phyloP scores from a whole-genome alignment of 2,888 invertebrate genomes.

The Sclerodermus sp. region DNA sequence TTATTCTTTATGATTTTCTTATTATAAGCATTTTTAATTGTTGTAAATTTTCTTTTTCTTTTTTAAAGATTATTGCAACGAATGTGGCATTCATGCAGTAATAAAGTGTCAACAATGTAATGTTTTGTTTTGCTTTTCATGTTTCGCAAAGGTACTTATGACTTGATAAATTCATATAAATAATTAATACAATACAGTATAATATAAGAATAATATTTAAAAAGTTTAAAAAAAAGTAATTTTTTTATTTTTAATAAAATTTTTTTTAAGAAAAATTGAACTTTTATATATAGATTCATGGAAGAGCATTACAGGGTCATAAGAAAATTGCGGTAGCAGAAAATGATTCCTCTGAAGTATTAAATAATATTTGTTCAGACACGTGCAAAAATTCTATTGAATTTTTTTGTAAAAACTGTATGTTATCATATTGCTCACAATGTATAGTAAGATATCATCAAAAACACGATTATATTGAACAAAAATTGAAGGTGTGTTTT shows the following conservation, averaged over 20 bases:
- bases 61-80: conserved; percentile 38
- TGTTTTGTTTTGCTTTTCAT: conserved; percentile 38
- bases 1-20: no score
- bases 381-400: conserved; percentile 37
- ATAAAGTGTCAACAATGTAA: conserved; percentile 41
- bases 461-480: conserved; percentile 42
- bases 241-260: no score
- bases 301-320: conserved; percentile 48
- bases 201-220: no score
- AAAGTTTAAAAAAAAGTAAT: no score
- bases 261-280: conserved; percentile 5
- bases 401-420: conserved; percentile 56
- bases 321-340: conserved; percentile 19
- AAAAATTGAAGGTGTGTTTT: conserved; percentile 51
- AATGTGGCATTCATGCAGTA: conserved; percentile 38
- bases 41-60: neutral
- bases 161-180: neutral
- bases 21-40: no score
- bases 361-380: conserved; percentile 35
- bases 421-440: conserved; percentile 53
- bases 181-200: no score
- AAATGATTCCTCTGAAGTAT: neutral
- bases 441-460: conserved; percentile 54
- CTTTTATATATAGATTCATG: conserved; percentile 53
- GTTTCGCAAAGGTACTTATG: conserved; percentile 43